Evolutionary conservation across 2,888 invertebrate species (phyloP).

Genomic region (Dimorphilus gyrociliatus): DNA sequence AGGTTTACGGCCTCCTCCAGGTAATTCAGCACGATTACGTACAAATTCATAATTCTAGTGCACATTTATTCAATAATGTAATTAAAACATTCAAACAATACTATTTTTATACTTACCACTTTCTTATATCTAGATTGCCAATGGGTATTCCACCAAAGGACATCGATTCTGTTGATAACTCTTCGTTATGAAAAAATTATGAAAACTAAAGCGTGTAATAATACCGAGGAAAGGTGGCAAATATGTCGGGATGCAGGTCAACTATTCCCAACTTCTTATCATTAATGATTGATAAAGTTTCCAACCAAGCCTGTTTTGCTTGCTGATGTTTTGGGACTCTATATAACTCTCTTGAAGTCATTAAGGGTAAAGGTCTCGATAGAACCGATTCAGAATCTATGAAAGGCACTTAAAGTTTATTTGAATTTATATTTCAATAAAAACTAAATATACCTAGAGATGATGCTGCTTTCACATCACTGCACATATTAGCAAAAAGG

Average conservation of each 20-base stretch:
- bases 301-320: slow-evolving; percentile 36
- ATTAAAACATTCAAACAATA: background rate
- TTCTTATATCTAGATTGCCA: slow-evolving; percentile 70
- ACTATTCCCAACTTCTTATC: slow-evolving; percentile 52
- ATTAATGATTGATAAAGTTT: slow-evolving; percentile 22
- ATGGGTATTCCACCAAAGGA: slow-evolving; percentile 63
- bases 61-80: background rate
- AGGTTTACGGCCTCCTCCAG: slow-evolving; percentile 78
- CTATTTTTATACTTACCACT: slow-evolving; percentile 46
- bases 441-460: too few species aligned
- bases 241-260: slow-evolving; percentile 74
- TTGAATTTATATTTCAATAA: too few species aligned
- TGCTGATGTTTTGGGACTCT: slow-evolving; percentile 14
- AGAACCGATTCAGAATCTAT: too few species aligned
- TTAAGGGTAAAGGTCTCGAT: slow-evolving; percentile 18
- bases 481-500: too few species aligned
- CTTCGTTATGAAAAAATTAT: slow-evolving; percentile 1
- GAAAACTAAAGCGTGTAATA: background rate
- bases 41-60: slow-evolving; percentile 53
- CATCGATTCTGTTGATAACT: slow-evolving; percentile 46
- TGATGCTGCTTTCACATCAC: too few species aligned
- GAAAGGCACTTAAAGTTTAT: too few species aligned
- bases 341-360: slow-evolving; percentile 22
- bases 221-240: slow-evolving; percentile 59
- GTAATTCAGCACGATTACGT: slow-evolving; percentile 63